Evolutionary conservation across 1,140 invertebrate species (phyloP).

Genomic region (Papilio xuthus): DNA sequence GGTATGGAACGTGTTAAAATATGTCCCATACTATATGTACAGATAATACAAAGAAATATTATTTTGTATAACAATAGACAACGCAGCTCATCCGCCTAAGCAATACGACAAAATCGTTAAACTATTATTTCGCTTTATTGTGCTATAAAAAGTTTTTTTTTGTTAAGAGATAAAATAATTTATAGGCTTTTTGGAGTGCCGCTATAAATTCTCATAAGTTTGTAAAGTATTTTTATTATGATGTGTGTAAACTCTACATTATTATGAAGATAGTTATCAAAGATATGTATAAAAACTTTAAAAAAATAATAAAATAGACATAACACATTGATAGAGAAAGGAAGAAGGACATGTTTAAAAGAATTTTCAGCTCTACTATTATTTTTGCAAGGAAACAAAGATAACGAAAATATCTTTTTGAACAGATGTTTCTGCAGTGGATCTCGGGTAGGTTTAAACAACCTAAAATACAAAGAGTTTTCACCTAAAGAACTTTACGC

Average conservation of each 20-base stretch:
- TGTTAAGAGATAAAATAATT: slow-evolving; percentile 18
- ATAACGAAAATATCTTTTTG: too few species aligned
- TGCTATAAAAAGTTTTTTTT: slow-evolving; percentile 28
- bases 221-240: slow-evolving; percentile 29
- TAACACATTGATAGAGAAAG: too few species aligned
- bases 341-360: too few species aligned
- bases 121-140: slow-evolving; percentile 33
- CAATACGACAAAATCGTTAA: slow-evolving; percentile 28
- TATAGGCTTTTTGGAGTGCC: slow-evolving; percentile 26
- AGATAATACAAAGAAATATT: background rate
- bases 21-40: background rate
- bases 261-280: background rate
- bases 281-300: background rate
- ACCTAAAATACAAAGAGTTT: too few species aligned
- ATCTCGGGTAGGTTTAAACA: too few species aligned
- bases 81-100: background rate
- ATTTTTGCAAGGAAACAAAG: too few species aligned
- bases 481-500: too few species aligned
- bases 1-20: background rate
- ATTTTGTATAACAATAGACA: background rate
- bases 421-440: too few species aligned
- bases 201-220: slow-evolving; percentile 31
- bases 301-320: background rate
- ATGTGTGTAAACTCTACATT: slow-evolving; percentile 5
- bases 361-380: too few species aligned